Evolutionary conservation across 2,113 vertebrate genomes (phyloP), one percentile per base, ranked within the genome.

Genomic region (Blennius ocellaris): DNA sequence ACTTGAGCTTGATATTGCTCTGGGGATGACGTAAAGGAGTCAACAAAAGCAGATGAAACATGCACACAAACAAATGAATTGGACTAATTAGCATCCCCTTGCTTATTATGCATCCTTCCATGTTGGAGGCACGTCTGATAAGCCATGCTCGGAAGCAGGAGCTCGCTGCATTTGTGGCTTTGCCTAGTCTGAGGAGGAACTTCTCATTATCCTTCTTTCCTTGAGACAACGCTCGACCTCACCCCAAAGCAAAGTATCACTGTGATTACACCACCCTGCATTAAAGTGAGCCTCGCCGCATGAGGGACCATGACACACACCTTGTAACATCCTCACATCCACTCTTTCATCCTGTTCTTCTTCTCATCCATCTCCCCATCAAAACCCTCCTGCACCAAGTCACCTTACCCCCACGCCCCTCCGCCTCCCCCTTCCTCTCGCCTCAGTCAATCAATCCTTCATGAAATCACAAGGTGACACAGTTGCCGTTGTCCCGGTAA

Each of bases 381-480:
- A 73, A 50, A 40, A 12, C 48, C 41, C 15, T 81, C 73, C 45
- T 82, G 73, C 48, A 41, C 16, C 39, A 30, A 30, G 21, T 30
- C 38, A 55, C 37, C 50, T 69, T 48, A 40, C 63, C 54, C 81
- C 73, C 77, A 47, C 78, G 44, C 43, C 47, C 39, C 45, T 37
- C 73, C 61, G 21, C 9, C 53, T 5, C 30, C 44, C 37, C 44
- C 72, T 63, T 57, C 55, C 65, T 30, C 68, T 43, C 53, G 71
- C 61, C 82, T 85, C 77, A 80, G 86, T 91, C 91, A 90, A 90
- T 93, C 88, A 89, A 80, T 90, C 75, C 78, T 65, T 78, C 65
- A 55, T 80, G 73, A 85, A 87, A 86, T 79, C 85, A 73, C 85
- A 89, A 91, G 85, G 89, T 90, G 89, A 90, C 88, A 88, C 15